These are phyloP conservation scores for Epicampocera succincta DNA, from an alignment of 2,888 invertebrate species.

Conservation along the genomic window DNA sequence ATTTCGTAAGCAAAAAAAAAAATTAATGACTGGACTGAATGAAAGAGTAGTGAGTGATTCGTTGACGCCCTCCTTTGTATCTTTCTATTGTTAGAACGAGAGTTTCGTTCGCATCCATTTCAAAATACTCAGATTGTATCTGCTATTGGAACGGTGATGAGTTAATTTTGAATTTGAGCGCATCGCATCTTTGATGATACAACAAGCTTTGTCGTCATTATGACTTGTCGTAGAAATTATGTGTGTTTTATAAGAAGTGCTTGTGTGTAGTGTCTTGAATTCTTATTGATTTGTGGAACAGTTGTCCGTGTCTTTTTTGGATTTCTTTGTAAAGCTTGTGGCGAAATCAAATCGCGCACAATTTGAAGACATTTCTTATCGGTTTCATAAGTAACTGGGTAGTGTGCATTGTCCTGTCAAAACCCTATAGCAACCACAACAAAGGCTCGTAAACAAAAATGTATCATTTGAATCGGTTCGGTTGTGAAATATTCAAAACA, in stretches of 20 bases:
- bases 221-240: constrained; percentile 25
- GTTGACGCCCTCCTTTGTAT: constrained; percentile 61
- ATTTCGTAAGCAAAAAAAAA: neutral
- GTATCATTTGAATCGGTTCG: constrained; percentile 41
- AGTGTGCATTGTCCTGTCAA: constrained; percentile 3
- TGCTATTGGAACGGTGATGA: constrained; percentile 69
- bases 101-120: constrained; percentile 66
- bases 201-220: constrained; percentile 34
- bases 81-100: constrained; percentile 42
- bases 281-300: constrained; percentile 24
- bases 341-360: constrained; percentile 25
- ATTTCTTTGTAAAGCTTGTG: constrained; percentile 10
- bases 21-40: constrained; percentile 11
- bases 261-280: constrained; percentile 10
- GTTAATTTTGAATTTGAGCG: constrained; percentile 68
- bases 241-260: constrained; percentile 13
- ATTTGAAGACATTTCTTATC: constrained; percentile 23
- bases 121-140: constrained; percentile 67
- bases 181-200: constrained; percentile 46
- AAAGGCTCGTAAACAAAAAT: constrained; percentile 25
- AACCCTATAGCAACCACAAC: constrained; percentile 6
- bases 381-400: constrained; percentile 37
- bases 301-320: constrained; percentile 19
- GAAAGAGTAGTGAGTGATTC: constrained; percentile 21
- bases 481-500: constrained; percentile 16